Conservation (phyloP, 2,888 invertebrate species). For the Idaea dimidiata region DNA sequence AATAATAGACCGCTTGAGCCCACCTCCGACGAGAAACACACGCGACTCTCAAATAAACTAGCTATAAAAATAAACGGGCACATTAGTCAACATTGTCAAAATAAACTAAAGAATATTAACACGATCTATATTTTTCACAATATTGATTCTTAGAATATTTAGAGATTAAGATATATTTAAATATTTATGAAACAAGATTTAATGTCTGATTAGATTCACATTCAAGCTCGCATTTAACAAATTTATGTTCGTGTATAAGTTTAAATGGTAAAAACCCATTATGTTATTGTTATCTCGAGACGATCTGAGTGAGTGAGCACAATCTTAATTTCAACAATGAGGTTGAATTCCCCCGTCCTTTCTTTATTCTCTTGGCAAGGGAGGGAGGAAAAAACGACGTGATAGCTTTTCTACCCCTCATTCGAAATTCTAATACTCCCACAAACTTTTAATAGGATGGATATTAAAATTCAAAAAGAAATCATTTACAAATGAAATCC, state of each 20-base stretch:
- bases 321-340: constrained; percentile 12
- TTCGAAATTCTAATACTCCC: constrained; percentile 78
- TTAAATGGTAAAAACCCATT: too few relatives aligned
- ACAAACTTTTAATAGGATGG: constrained; percentile 79
- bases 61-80: constrained; percentile 76
- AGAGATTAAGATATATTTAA: too few relatives aligned
- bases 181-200: too few relatives aligned
- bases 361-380: constrained; percentile 36
- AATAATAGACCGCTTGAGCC: constrained; percentile 68
- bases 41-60: constrained; percentile 69
- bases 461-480: constrained; percentile 75
- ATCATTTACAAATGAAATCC: constrained; percentile 36
- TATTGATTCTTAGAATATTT: too few relatives aligned
- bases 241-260: too few relatives aligned
- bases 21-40: constrained; percentile 63
- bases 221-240: too few relatives aligned
- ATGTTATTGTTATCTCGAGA: background rate
- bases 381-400: constrained; percentile 64
- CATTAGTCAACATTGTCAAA: constrained; percentile 78
- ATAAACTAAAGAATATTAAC: constrained; percentile 67
- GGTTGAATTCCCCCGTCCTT: constrained; percentile 20
- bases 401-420: constrained; percentile 76
- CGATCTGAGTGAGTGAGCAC: constrained; percentile 1
- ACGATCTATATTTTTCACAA: constrained; percentile 29
- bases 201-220: too few relatives aligned